Evolutionary conservation across 2,797 vertebrate species (phyloP), one percentile per base, ranked within the genome.

Genomic region (Arnoldichthys spilopterus): DNA sequence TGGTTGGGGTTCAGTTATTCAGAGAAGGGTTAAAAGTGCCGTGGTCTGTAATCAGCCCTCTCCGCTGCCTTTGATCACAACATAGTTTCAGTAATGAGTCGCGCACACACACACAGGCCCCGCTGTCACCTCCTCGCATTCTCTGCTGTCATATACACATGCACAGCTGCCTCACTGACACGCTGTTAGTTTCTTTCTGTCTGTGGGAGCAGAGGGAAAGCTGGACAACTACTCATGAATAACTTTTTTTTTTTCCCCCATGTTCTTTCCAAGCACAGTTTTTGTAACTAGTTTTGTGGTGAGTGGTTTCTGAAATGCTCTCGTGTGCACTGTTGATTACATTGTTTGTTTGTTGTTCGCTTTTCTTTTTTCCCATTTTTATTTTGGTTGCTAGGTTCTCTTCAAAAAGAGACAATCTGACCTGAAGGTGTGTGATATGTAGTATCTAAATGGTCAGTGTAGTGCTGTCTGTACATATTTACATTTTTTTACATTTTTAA

Each of bases 41-140:
- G 80, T 87, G 30, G 82, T 83, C 84, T 92, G 80, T 92, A 91
- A 94, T 93, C 91, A 92, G 85, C 86, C 56, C 86, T 85, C 70
- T 85, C 67, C 18, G 0, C 58, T 86, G 86, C 70, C 84, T 93
- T 92, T 93, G 90, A 93, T 92, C 89, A 85, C 77, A 82, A 82
- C 85, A 83, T 86, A 85, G 86, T 86, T 85, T 83, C 76, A 83
- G 85, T 87, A 90, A 91, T 81, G 68, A 88, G 85, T 79, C 56
- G 18, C 86, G 77, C 85, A 87, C 81, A 89, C 87, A 87, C 84
- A 69, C 86, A n/a, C n/a, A n/a, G n/a, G n/a, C 83, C 82, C 54
- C 76, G 63, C 43, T 79, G 85, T 87, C 81, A 75, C 76, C 15
- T 68, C 78, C 62, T 40, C 4, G 22, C 16, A 43, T 40, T 18